phyloP scores from a whole-genome alignment of 2,113 vertebrate genomes.

The Caloenas nicobarica region DNA sequence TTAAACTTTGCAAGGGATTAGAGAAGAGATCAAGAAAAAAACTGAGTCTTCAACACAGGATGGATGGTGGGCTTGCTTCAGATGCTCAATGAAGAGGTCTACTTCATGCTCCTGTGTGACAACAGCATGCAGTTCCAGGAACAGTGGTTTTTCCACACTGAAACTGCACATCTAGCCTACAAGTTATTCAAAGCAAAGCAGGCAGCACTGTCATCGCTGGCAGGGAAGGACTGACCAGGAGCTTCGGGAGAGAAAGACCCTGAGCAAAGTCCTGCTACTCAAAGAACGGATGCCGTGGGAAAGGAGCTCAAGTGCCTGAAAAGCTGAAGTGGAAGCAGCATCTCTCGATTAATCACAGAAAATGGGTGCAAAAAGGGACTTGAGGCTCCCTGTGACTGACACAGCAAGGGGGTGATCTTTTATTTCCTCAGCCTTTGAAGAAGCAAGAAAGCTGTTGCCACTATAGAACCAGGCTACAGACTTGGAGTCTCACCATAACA shows the following conservation, averaged over 20 bases:
- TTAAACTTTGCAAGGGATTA: not conserved
- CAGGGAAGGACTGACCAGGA: not conserved
- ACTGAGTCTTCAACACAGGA: not conserved
- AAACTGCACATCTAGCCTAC: not conserved
- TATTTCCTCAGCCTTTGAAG: not conserved
- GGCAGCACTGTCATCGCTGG: fast-evolving
- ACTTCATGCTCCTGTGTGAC: fast-evolving
- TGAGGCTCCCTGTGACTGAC: not conserved
- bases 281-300: not conserved
- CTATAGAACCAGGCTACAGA: not conserved
- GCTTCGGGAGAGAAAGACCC: not conserved
- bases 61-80: not conserved
- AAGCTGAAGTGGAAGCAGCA: not conserved
- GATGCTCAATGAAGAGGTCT: not conserved
- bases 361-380: not conserved
- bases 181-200: not conserved
- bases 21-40: not conserved
- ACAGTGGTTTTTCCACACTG: not conserved
- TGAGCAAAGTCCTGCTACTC: not conserved
- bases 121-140: not conserved
- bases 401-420: not conserved
- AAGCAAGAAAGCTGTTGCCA: not conserved
- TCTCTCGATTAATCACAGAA: not conserved
- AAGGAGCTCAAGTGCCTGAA: not conserved
- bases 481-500: not conserved